These are phyloP conservation scores for Ailuropoda melanoleuca DNA, from an alignment of 2,113 vertebrate species.

Conservation along the genomic window DNA sequence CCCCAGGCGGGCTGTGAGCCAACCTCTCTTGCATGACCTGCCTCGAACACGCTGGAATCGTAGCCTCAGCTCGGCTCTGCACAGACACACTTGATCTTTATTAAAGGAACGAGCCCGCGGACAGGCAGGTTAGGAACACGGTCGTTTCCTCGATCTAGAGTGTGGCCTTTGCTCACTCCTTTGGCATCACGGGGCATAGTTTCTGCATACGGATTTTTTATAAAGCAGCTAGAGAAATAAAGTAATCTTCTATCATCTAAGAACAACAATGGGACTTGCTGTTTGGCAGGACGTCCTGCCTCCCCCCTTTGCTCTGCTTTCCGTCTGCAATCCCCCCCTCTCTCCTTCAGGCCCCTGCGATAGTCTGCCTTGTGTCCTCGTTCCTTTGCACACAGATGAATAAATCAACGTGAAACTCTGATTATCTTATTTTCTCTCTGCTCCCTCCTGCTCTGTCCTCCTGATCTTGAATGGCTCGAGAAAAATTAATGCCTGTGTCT, in stretches of 20 bases:
- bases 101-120: slow-evolving; percentile 65
- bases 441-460: slow-evolving; percentile 65
- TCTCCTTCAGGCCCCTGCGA: slow-evolving; percentile 23
- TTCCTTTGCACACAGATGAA: slow-evolving; percentile 84
- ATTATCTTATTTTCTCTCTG: slow-evolving; percentile 87
- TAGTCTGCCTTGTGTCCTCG: slow-evolving; percentile 41
- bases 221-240: slow-evolving; percentile 78
- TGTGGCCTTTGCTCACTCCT: not conserved
- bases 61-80: slow-evolving; percentile 47
- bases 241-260: slow-evolving; percentile 81
- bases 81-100: slow-evolving; percentile 77
- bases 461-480: slow-evolving; percentile 80
- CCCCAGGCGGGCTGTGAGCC: not conserved
- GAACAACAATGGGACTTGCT: slow-evolving; percentile 77
- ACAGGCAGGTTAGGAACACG: slow-evolving; percentile 64
- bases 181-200: slow-evolving; percentile 70
- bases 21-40: not conserved
- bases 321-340: slow-evolving; percentile 36
- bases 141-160: slow-evolving; percentile 76
- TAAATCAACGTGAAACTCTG: slow-evolving; percentile 87
- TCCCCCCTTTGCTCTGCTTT: not conserved
- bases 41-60: slow-evolving; percentile 60
- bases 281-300: slow-evolving; percentile 73
- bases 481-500: slow-evolving; percentile 87
- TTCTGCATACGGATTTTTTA: slow-evolving; percentile 74